Evolutionary conservation across 2,888 invertebrate species (phyloP), one percentile per base, ranked within the genome.

Genomic region (Hirtodrosophila duncani): DNA sequence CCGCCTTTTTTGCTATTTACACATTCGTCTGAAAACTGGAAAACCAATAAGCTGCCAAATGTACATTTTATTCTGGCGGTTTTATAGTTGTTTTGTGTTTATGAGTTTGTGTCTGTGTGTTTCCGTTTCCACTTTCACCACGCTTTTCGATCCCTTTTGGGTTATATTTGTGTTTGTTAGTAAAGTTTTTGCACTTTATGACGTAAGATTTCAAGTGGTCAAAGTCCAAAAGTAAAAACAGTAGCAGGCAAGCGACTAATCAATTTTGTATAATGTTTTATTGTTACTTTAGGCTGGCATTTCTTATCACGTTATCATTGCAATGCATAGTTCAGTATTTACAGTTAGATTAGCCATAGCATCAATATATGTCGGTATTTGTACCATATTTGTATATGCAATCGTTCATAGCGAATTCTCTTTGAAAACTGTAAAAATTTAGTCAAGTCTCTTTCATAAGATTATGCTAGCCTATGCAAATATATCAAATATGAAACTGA

Each of bases 291-390:
- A 8, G 23, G 42, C n/a, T n/a, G n/a, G n/a, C n/a, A n/a, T n/a
- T n/a, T n/a, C 57, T 69, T 67, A 67, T 67, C 67, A 66, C 11
- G 57, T 67, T 67, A 69, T 65, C 70, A 69, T 61, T 34, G 34
- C 30, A 13, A 39, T 64, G 65, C 53, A 68, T 60, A 67, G 67
- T 67, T 67, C 57, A 62, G 48, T 8, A 48, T 66, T 61, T 69
- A 61, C 57, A 58, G 57, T 66, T 51, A 62, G 67, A 67, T 67
- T 70, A 70, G 58, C 29, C 10, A 21, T 26, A 23, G 13, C 39
- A 30, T 14, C 2, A 29, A 11, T 2, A 18, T 10, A 23, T 6
- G 2, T n/a, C 33, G 0, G 13, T n/a, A n/a, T n/a, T n/a, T n/a
- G 24, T 9, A 10, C 9, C 23, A 27, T 9, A 39, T 9, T 26